A percentile compares a stretch with the other conserved stretches of the same genome.
These are phyloP conservation scores for Mythimna impura DNA, from an alignment of 2,888 invertebrate genomes.

Conservation along the genomic window DNA sequence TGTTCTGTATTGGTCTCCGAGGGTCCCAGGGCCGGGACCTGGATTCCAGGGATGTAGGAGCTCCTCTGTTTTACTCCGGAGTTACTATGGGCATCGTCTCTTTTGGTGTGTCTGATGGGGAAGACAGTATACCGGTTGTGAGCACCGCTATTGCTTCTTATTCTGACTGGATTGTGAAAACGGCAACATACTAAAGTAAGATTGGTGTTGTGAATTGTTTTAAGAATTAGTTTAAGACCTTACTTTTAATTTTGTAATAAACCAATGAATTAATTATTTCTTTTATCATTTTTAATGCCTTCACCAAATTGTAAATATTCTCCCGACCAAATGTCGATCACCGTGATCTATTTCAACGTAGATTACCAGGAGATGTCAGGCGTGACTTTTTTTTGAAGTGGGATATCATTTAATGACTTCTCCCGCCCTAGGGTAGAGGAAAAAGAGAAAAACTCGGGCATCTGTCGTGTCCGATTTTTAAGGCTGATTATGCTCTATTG, in stretches of 20 bases:
- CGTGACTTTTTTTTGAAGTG: no score
- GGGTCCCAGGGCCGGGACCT: slow-evolving; percentile 44
- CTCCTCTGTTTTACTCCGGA: slow-evolving; percentile 56
- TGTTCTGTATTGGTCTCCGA: slow-evolving; percentile 78
- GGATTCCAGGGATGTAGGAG: slow-evolving; percentile 61
- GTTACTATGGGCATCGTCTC: slow-evolving; percentile 52
- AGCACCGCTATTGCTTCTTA: slow-evolving; percentile 46
- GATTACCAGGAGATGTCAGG: no score
- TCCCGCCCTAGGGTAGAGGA: no score
- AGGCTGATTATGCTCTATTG: no score
- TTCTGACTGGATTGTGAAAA: slow-evolving; percentile 51
- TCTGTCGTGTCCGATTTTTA: no score
- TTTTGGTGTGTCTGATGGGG: slow-evolving; percentile 46
- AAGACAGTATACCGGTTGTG: slow-evolving; percentile 44
- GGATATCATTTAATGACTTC: no score
- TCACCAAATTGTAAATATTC: no score
- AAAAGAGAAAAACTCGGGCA: no score
- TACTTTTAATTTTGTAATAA: background rate
- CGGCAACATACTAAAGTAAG: slow-evolving; percentile 19
- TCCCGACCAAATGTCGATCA: no score
- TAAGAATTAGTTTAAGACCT: slow-evolving; percentile 2
- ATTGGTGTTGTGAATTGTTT: background rate
- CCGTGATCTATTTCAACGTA: no score
- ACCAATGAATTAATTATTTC: background rate
- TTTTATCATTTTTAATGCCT: no score